Evolutionary conservation across 2,113 vertebrate genomes (phyloP), one percentile per base, ranked within the genome.

Genomic region (Periophthalmodon schlosseri): DNA sequence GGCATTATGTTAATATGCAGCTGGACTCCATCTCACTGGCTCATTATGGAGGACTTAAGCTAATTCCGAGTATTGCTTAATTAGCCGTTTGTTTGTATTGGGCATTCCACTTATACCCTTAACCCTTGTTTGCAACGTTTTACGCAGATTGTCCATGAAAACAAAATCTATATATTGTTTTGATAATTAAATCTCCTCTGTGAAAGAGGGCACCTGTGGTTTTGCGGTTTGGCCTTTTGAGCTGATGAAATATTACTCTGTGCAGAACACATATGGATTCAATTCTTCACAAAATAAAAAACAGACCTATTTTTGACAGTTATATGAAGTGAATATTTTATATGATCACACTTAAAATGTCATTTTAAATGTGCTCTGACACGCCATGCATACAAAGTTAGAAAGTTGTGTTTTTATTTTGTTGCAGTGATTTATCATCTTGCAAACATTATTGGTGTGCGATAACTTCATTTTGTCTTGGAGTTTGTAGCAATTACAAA

Each of bases 41-140:
- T 65, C 34, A 65, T 65, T 65, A 72, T 57, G 2, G 66, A 2
- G 24, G 1, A 61, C 61, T 74, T 66, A 68, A 20, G 11, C 24
- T 8, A 28, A 34, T 70, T 50, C 5, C 2, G 23, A 74, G 56
- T 14, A 14, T 73, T 36, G 0, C 14, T 28, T 36, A n/a, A 36
- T 50, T 75, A 54, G 18, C 18, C 33, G 28, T 15, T 50, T 57
- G 54, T 61, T 64, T 52, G n/a, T 68, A 11, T 52, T 75, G n/a
- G 36, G 16, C 34, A 1, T 64, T 64, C 61, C 14, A 64, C 61
- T 18, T 63, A 16, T 13, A 20, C 33, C 2, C 56, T 56, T 56
- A 58, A 54, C 18, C 52, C 52, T 54, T 24, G 12, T 58, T 58
- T 58, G 12, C 57, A 24, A 28, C 24, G 18, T 21, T 63, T 28